Evolutionary conservation across 2,797 vertebrate species (phyloP).

Genomic region (Centropyge bicolor): DNA sequence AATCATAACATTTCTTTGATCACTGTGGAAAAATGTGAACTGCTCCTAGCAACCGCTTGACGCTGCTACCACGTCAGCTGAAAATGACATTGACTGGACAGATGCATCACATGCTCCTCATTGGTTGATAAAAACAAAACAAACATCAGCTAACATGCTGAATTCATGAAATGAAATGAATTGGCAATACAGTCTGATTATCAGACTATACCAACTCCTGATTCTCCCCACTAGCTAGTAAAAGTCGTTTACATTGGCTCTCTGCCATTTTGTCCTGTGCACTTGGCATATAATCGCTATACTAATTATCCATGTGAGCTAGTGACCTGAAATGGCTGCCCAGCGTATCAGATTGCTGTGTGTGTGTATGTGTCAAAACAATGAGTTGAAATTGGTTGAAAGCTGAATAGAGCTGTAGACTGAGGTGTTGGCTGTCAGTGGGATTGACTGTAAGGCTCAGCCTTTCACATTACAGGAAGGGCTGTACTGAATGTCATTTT

Average conservation of each 20-base stretch:
- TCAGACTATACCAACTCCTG: background rate
- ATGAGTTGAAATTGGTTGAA: background rate
- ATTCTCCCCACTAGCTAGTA: background rate
- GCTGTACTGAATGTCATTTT: no score
- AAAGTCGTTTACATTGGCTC: background rate
- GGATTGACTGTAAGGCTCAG: background rate
- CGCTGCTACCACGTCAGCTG: background rate
- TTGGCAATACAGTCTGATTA: background rate
- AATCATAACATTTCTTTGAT: background rate
- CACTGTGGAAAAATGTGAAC: background rate
- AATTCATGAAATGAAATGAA: background rate
- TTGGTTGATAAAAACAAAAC: background rate
- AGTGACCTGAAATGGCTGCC: slow-evolving; percentile 11
- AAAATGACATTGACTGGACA: background rate
- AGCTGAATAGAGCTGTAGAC: background rate
- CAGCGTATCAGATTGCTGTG: background rate
- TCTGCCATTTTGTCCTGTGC: background rate
- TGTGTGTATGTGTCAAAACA: background rate
- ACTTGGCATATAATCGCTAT: background rate
- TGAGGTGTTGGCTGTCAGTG: background rate
- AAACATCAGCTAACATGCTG: background rate
- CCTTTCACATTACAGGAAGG: background rate
- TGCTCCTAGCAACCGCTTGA: no score
- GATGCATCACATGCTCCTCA: background rate
- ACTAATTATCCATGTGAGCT: slow-evolving; percentile 4